These are phyloP conservation scores for Oreochromis tanganicae DNA, from an alignment of 2,113 vertebrate species.

Conservation along the genomic window DNA sequence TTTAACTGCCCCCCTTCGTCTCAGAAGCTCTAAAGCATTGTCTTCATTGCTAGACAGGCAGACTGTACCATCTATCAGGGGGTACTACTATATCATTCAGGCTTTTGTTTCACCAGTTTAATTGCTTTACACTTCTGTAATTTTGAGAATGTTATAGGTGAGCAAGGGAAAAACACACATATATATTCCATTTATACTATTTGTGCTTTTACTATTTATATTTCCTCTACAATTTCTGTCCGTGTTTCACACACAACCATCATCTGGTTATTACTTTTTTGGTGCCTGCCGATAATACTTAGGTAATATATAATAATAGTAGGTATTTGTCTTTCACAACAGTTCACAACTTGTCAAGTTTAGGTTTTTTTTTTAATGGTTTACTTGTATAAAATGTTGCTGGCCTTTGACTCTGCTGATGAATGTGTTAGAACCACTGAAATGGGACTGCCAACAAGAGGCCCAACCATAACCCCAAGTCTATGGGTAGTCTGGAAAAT, in stretches of 20 bases:
- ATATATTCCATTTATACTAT: not conserved
- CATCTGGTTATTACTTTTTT: not conserved
- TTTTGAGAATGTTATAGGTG: fast-evolving
- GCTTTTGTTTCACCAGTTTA: not conserved
- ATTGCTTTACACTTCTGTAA: not conserved
- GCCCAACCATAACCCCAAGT: not conserved
- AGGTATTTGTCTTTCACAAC: not conserved
- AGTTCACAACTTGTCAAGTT: not conserved
- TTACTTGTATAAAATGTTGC: not conserved
- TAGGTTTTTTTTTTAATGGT: not conserved
- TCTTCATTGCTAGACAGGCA: not conserved
- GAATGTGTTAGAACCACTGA: not conserved
- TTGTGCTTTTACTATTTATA: not conserved
- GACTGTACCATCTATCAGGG: not conserved
- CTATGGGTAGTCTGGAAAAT: not conserved
- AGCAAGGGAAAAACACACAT: not conserved
- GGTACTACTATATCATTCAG: not conserved
- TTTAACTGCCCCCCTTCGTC: not conserved
- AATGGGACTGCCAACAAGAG: not conserved
- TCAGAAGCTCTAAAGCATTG: not conserved
- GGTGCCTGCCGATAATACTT: not conserved
- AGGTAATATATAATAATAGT: not conserved
- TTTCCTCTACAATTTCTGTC: not conserved
- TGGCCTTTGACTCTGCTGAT: not conserved
- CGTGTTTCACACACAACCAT: not conserved